Percentiles rank a stretch among this genome's conserved stretches.
phyloP scores from a whole-genome alignment of 1,140 invertebrate genomes.

The Trypoxylus dichotomus region DNA sequence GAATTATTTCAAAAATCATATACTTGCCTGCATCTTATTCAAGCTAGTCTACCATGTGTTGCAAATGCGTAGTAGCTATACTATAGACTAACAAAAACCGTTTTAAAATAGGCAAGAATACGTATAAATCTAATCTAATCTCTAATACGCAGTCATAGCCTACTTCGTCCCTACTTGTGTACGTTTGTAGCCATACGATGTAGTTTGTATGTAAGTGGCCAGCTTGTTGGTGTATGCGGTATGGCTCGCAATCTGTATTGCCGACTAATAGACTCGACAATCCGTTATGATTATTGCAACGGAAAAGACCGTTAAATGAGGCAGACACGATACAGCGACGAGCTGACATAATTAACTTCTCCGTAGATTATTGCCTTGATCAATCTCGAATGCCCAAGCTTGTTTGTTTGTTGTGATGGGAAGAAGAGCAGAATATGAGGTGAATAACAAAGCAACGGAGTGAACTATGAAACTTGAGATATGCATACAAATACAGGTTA shows the following conservation, averaged over 20 bases:
- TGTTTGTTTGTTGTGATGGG: not conserved
- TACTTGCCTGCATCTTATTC: too few relatives aligned
- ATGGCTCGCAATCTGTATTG: not conserved
- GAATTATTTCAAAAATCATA: too few relatives aligned
- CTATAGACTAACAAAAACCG: too few relatives aligned
- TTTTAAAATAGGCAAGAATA: too few relatives aligned
- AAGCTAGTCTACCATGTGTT: too few relatives aligned
- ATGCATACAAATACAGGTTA: not conserved
- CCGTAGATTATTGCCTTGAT: not conserved
- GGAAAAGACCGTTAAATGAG: not conserved
- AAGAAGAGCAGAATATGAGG: not conserved
- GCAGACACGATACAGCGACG: not conserved
- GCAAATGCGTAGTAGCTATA: too few relatives aligned
- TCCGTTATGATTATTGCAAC: conserved; percentile 6
- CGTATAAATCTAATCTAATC: too few relatives aligned
- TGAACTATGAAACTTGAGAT: not conserved
- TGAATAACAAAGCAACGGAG: not conserved
- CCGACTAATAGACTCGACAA: not conserved
- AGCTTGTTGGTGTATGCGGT: not conserved
- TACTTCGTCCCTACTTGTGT: not conserved
- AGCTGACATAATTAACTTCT: not conserved
- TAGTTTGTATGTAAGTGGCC: not conserved
- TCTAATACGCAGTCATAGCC: not conserved
- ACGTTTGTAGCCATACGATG: not conserved
- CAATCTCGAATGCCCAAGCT: not conserved